Percentiles rank a stretch among this genome's conserved stretches.
These are phyloP conservation scores for Junonia oenone DNA, from an alignment of 2,888 invertebrate species.

Conservation along the genomic window DNA sequence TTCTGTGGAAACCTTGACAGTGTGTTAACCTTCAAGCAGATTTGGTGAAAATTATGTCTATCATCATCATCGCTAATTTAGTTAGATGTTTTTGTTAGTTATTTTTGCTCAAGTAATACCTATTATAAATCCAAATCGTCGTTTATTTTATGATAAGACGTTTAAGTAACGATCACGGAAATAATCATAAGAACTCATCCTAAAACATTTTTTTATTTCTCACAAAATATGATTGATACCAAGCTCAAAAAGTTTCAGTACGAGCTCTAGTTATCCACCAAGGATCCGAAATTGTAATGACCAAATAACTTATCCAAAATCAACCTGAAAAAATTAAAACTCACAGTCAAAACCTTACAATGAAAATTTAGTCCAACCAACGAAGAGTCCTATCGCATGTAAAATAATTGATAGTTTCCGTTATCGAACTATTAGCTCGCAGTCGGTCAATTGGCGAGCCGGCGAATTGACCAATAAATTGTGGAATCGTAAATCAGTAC, in stretches of 20 bases:
- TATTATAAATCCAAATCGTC: too few species aligned
- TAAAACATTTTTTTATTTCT: not conserved
- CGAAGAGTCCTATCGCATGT: not conserved
- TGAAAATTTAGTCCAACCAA: too few species aligned
- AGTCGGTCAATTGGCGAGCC: not conserved
- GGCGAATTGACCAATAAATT: slow-evolving; percentile 10
- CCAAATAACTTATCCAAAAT: too few species aligned
- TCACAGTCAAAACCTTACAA: too few species aligned
- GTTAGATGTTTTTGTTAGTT: not conserved
- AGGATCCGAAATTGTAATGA: too few species aligned
- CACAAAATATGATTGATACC: not conserved
- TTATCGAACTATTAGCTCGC: not conserved
- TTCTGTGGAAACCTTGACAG: not conserved
- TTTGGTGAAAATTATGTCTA: not conserved
- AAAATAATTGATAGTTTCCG: not conserved
- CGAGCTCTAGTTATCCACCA: too few species aligned
- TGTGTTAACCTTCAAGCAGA: not conserved
- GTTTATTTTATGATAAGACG: too few species aligned
- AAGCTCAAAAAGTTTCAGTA: too few species aligned
- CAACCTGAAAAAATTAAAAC: too few species aligned
- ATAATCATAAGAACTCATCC: not conserved
- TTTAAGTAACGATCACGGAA: not conserved
- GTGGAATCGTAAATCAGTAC: slow-evolving; percentile 13
- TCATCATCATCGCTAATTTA: not conserved
- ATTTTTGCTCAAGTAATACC: not conserved